Evolutionary conservation across 2,113 vertebrate genomes (phyloP), one percentile per base, ranked within the genome.

Genomic region (Orycteropus afer): DNA sequence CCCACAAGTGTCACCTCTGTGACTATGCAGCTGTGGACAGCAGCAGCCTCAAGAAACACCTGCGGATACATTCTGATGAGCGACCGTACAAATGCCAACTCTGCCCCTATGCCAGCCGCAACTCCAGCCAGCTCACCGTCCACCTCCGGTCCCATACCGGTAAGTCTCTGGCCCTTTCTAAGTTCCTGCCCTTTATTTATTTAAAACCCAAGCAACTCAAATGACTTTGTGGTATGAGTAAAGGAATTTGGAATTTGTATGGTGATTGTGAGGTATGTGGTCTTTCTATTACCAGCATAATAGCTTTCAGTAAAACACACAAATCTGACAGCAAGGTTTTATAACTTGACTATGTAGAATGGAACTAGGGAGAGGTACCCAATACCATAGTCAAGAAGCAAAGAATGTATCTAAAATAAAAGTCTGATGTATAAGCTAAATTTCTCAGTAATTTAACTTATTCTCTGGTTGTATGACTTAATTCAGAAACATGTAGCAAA

Each of bases 1-100:
- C 99, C 0, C 99, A 99, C 98, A 99, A 99, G 96, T 99, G 99
- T 63, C 99, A 99, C 91, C 98, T 99, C 97, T 99, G 99, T 25
- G 96, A 99, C n/a, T 99, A 99, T 0, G 99, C 99, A 0, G 99
- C 99, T 0, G 99, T 99, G 0, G 99, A 99, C 98, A 99, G 99
- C 98, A 99, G 99, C 98, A 99, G 99, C 79, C 97, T 99, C 89
- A 99, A 99, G 98, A 99, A 99, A 97, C 99, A 99, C 98, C 98
- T 99, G 95, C 99, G 99, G 0, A 99, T 99, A 87, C 99, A 99
- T 97, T 99, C 99, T 0, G 99, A 99, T 0, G 99, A 99, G 89
- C 98, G 99, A 37, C 99, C 99, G 0, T 99, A 99, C 89, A 99
- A 99, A 51, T 99, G 99, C 97, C 99, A 99, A 98, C 99, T 99